Evolutionary conservation across 1,140 invertebrate species (phyloP).

Genomic region (Carposina sasakii): DNA sequence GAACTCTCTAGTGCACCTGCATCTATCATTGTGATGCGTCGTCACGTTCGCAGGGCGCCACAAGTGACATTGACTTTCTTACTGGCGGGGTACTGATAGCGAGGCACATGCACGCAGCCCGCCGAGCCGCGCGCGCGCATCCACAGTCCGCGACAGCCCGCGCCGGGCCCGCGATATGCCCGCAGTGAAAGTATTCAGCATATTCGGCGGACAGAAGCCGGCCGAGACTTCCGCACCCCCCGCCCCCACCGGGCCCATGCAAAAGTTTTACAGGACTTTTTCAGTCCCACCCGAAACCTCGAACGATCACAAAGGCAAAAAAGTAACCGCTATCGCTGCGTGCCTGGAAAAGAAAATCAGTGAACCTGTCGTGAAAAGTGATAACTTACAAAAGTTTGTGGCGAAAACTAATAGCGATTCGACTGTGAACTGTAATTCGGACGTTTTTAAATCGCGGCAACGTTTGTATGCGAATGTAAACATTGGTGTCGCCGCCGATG

Average conservation of each 20-base stretch:
- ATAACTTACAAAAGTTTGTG: slow-evolving; percentile 55
- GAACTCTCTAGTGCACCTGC: slow-evolving; percentile 18
- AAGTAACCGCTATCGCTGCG: slow-evolving; percentile 62
- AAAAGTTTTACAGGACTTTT: slow-evolving; percentile 71
- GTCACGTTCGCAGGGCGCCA: slow-evolving; percentile 30
- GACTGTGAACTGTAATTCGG: slow-evolving; percentile 36
- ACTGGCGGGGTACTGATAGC: slow-evolving; percentile 42
- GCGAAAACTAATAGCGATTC: slow-evolving; percentile 44
- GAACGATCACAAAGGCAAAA: slow-evolving; percentile 55
- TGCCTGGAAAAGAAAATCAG: slow-evolving; percentile 57
- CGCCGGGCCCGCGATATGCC: slow-evolving; percentile 66
- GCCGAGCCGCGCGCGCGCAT: slow-evolving; percentile 60
- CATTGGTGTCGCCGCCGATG: slow-evolving; percentile 28
- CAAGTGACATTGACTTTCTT: slow-evolving; percentile 66
- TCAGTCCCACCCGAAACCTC: slow-evolving; percentile 53
- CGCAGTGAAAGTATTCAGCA: slow-evolving; percentile 69
- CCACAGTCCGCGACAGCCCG: slow-evolving; percentile 44
- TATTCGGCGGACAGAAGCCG: slow-evolving; percentile 68
- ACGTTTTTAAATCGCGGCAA: slow-evolving; percentile 31
- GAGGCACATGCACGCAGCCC: slow-evolving; percentile 52
- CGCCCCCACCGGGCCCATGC: slow-evolving; percentile 51
- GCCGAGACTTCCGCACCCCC: slow-evolving; percentile 50
- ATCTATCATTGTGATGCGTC: slow-evolving; percentile 29
- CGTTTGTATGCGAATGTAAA: slow-evolving; percentile 70
- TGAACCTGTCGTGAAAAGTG: slow-evolving; percentile 53